Evolutionary conservation across 1,140 invertebrate species (phyloP).

Genomic region (Parasteatoda tepidariorum): DNA sequence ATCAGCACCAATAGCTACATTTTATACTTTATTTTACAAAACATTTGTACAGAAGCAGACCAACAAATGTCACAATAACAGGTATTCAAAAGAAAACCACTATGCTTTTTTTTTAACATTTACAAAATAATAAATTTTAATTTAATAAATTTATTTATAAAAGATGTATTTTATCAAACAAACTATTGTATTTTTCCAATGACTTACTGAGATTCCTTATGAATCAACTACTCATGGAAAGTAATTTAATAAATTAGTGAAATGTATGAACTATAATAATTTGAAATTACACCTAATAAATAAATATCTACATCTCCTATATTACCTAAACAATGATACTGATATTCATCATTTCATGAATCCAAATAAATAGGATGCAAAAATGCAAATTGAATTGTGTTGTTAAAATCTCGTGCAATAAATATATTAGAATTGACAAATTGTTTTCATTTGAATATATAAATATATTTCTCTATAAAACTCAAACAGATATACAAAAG

Average conservation of each 20-base stretch:
- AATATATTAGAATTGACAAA: neutral
- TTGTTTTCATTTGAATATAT: neutral
- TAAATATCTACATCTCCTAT: conserved; percentile 48
- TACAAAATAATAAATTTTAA: conserved; percentile 16
- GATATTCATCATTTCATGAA: conserved; percentile 25
- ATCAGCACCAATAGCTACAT: conserved; percentile 56
- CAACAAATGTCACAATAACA: conserved; percentile 52
- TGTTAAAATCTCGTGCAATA: neutral
- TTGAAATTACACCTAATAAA: conserved; percentile 55
- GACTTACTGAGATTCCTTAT: conserved; percentile 37
- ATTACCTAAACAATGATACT: conserved; percentile 14
- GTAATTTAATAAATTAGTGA: conserved; percentile 55
- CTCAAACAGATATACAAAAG: neutral
- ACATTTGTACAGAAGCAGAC: conserved; percentile 58
- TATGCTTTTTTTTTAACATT: conserved; percentile 30
- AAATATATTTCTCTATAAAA: neutral
- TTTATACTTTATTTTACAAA: conserved; percentile 51
- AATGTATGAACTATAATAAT: conserved; percentile 48
- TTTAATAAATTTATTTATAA: conserved; percentile 23
- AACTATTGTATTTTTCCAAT: conserved; percentile 18
- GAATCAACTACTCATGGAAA: conserved; percentile 53
- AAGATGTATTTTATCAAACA: conserved; percentile 18
- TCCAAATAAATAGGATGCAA: conserved; percentile 12
- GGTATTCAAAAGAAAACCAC: conserved; percentile 42
- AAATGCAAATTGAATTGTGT: neutral